Evolutionary conservation across 1,140 invertebrate genomes (phyloP), one percentile per base, ranked within the genome.

Genomic region (Bombyx mandarina): DNA sequence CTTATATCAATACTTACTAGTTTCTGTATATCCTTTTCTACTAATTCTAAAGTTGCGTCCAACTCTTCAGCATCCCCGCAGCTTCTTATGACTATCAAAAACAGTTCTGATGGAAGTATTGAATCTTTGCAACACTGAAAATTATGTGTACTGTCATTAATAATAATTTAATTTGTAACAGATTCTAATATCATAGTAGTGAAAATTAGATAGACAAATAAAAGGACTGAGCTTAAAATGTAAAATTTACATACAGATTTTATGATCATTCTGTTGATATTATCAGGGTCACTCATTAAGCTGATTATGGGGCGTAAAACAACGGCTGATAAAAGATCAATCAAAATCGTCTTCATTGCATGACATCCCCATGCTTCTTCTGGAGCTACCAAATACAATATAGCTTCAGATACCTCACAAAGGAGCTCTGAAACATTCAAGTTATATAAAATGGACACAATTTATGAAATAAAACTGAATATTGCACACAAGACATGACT

Each of bases 241-340:
- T 12, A 43, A 49, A 45, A 42, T 50, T 55, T 61, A 91, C 92
- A 92, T 87, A 97, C 95, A 90, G 96, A 91, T 94, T 95, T 96
- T 74, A 98, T 92, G 77, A 97, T 94, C 55, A 92, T 91, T 88
- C 96, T 94, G 90, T 98, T 98, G 65, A 99, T 94, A 82, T 96
- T 98, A 90, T 98, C 96, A 58, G 97, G 97, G 88, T 98, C 96
- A 43, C 95, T 95, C 52, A 98, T 86, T 68, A 96, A 88, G 77
- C 94, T 90, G 47, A 98, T 89, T 5, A 96, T 82, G 6, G 96
- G 95, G 63, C 92, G 69, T 48, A 87, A 88, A 58, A 98, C 91
- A 49, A 98, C 91, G 65, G 92, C 90, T 70, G 97, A 89, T 49
- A 98, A 43, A 12, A 89, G 90, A 81, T 97, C 96, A 75, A 95